Evolutionary conservation across 2,888 invertebrate species (phyloP), one percentile per base, ranked within the genome.

Genomic region (Temnothorax rugatulus): DNA sequence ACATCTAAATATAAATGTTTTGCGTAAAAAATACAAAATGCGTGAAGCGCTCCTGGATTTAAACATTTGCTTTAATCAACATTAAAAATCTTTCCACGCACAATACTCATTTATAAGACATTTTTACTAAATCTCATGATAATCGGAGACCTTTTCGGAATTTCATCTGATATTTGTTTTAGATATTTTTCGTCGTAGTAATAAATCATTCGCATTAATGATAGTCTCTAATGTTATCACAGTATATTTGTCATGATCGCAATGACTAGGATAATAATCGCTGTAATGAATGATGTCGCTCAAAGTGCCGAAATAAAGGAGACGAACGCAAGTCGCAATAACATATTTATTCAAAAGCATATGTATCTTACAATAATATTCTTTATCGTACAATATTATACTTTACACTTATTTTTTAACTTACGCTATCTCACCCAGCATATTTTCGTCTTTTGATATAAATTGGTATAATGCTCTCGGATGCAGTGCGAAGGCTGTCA

Each of bases 221-320:
- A 68, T 79, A 79, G 47, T 81, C 38, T 57, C 41, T 50, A 79
- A n/a, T 64, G 29, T 75, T 75, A 71, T 82, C 69, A 63, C 7
- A 82, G 34, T 34, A 50, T 85, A 74, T 63, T 61, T 87, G 50
- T 82, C 74, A 76, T 52, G 13, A 83, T 75, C 38, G 38, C 41
- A 59, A 50, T 63, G 52, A 75, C 52, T 59, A 74, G 71, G 61
- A 5, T 44, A 81, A 76, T 54, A 69, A 83, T 84, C 61, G 47
- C 57, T 88, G 88, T 88, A 89, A 77, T 82, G 34, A 84, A 81
- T 1, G 29, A 75, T 79, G 82, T 86, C 86, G 90, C 90, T 90
- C 87, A 89, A 89, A 88, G 85, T 90, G 88, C 88, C 89, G 84
- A 90, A 90, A 88, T 7, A 90, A 90, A 89, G 71, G 64, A 86